These are phyloP conservation scores for Neotoma lepida DNA, from an alignment of 2,113 vertebrate species.

Conservation along the genomic window DNA sequence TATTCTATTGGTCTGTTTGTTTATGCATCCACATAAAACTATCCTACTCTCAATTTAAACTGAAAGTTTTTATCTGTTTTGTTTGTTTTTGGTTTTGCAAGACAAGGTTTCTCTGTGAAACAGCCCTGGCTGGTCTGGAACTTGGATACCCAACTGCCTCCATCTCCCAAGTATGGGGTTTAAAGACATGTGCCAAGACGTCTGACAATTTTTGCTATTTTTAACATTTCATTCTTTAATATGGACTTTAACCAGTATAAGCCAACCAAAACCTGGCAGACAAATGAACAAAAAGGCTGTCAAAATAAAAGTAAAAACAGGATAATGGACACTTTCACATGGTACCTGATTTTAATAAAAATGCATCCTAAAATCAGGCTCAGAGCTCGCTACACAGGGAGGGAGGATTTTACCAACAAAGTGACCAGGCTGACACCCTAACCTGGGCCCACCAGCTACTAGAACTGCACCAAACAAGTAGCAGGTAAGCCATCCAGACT, in stretches of 20 bases:
- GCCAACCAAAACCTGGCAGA: neutral
- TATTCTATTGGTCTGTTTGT: neutral
- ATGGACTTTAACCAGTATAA: neutral
- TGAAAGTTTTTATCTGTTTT: conserved; percentile 1
- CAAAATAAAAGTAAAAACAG: conserved; percentile 22
- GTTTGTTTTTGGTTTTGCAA: neutral
- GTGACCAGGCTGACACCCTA: neutral
- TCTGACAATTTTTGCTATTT: neutral
- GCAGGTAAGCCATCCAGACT: neutral
- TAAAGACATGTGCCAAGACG: neutral
- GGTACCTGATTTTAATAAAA: neutral
- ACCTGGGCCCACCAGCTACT: neutral
- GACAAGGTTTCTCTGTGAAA: neutral
- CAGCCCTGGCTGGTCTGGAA: neutral
- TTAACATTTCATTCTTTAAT: conserved; percentile 44
- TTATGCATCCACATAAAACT: neutral
- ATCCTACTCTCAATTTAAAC: conserved; percentile 9
- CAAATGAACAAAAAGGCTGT: neutral
- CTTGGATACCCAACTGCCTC: neutral
- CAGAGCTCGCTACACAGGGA: neutral
- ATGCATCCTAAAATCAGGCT: neutral
- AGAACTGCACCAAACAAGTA: neutral
- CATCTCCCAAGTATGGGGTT: neutral
- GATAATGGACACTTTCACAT: neutral
- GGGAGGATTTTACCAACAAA: neutral